Evolutionary conservation across 1,140 invertebrate genomes (phyloP).

Genomic region (Drosophila dunni): DNA sequence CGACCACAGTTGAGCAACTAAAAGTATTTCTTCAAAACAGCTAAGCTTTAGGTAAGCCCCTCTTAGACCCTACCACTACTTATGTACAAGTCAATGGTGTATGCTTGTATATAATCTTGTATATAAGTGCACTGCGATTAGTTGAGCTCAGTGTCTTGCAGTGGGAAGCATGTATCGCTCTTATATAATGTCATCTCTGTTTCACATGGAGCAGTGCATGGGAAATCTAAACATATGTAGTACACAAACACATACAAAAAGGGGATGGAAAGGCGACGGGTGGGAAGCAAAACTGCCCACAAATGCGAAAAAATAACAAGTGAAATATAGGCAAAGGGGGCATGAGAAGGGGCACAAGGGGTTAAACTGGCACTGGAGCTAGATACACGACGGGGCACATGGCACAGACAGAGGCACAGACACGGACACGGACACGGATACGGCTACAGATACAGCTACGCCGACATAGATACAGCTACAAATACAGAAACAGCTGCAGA

Average conservation of each 20-base stretch:
- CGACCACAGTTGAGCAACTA: no score
- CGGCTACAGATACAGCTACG: conserved; percentile 18
- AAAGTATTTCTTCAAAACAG: no score
- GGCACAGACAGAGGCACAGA: conserved; percentile 25
- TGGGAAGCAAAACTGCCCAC: not conserved
- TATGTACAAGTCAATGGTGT: not conserved
- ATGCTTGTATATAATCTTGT: conserved; percentile 1
- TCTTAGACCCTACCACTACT: not conserved
- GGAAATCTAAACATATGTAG: conserved; percentile 81
- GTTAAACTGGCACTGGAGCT: conserved; percentile 18
- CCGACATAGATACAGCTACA: conserved; percentile 30
- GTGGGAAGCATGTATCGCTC: conserved; percentile 17
- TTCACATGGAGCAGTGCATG: conserved; percentile 67
- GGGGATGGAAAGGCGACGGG: conserved; percentile 20
- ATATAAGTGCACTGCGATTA: conserved; percentile 7
- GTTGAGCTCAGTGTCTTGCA: not conserved
- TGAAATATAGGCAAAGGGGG: conserved; percentile 22
- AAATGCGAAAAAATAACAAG: conserved; percentile 44
- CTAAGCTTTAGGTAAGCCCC: no score
- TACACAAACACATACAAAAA: conserved; percentile 53
- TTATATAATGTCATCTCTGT: conserved; percentile 56
- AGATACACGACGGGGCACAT: conserved; percentile 47
- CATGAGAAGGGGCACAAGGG: not conserved
- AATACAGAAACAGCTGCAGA: conserved; percentile 30
- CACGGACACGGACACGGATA: conserved; percentile 1